Base-by-base conservation (phyloP, 2,113 vertebrate species). In the Grantiella picta region DNA sequence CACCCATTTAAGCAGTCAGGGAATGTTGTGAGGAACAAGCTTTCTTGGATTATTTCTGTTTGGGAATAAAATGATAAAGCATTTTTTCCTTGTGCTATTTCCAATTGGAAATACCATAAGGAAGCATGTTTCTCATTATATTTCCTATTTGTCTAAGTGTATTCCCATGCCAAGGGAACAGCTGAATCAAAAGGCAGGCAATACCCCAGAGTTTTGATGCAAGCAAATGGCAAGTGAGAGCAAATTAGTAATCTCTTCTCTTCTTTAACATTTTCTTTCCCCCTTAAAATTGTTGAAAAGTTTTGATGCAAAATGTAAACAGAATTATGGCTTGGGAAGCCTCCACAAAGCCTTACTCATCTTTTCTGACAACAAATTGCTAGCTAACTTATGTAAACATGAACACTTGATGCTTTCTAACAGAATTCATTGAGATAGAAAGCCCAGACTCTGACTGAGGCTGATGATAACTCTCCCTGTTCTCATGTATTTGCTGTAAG, bases 61-160 rank as follows among this genome's bases (percentile, higher is more conserved):
- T 96, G 82, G 96, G 66, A 97, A 96, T 89, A 96, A 96, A 83
- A 45, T 92, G 82, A 96, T 83, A 95, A 89, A 96, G 28, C 33
- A 56, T 89, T 95, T 97, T 94, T 96, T 90, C 92, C 95, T 94
- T 94, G 56, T 76, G 79, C 27, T 94, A 78, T 95, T 97, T 98
- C 89, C 93, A 94, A 24, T 78, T 97, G 94, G 94, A 97, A 97
- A 97, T 90, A 92, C n/a, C 82, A 95, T 17, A 44, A 97, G 76
- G 61, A 97, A 97, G 73, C 72, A 82, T 95, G 92, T 92, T 97
- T 96, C 87, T 97, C 68, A 94, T 96, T 92, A 92, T 94, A 94
- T 96, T 97, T 97, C 77, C 95, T 96, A 87, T 93, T 97, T 95
- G 85, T 94, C 86, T 79, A 93, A 97, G 52, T 77, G 52, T 44